Evolutionary conservation across 2,113 vertebrate species (phyloP), one percentile per base, ranked within the genome.

Genomic region (Anoplopoma fimbria): DNA sequence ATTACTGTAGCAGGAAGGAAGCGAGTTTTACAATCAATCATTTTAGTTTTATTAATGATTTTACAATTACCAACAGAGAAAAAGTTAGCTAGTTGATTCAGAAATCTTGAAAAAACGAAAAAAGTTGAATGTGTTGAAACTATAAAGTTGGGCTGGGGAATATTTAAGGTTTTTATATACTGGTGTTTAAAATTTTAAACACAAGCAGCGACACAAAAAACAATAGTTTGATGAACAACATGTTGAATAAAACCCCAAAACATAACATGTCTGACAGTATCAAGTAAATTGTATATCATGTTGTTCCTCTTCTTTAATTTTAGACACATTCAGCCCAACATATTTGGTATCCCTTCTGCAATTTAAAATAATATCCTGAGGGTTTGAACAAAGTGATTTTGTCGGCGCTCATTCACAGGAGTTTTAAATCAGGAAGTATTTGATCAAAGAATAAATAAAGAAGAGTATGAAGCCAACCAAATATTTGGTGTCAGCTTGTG

Each of bases 1-100:
- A 79, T 75, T 71, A 82, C 27, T 65, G 17, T 27, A 71, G 63
- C 33, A 34, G 51, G 65, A 78, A 69, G 51, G 23, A 79, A 69
- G 38, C 38, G 25, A 0, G 67, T 31, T 82, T 82, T 67, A 38
- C 21, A 38, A 79, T 14, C 62, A 57, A 51, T 49, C 12, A 40
- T 34, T 67, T 65, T 2, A n/a, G 33, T 49, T 73, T 58, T 19
- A 77, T 15, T 63, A 8, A 82, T 62, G 9, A 69, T 42, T 79
- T 62, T n/a, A 36, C 4, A 27, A 27, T 42, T 47, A 53, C 53
- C 15, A 75, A 53, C 5, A 42, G 27, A 42, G 27, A 64, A 57
- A 13, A 12, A 27, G 36, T 53, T 21, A 51, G 21, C 7, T 21
- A 19, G 45, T 17, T 55, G 8, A 69, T 55, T 77, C 4, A 51